Evolutionary conservation across 2,888 invertebrate genomes (phyloP), one percentile per base, ranked within the genome.

Genomic region (Agriopis aurantiaria): DNA sequence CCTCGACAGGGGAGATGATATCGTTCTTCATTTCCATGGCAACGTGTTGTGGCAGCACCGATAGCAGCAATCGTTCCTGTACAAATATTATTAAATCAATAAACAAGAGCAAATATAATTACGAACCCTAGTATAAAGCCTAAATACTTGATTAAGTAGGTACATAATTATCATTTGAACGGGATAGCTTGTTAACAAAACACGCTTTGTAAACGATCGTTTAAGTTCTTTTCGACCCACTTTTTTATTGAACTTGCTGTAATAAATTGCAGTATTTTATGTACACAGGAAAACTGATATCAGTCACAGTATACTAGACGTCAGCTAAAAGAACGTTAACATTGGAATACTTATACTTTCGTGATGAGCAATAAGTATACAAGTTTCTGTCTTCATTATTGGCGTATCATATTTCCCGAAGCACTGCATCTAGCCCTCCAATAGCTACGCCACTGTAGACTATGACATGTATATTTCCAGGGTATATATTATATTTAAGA

Each of bases 11-110:
- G 63, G 97, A 97, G 83, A 98, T 96, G 79, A 98, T 97, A 91
- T 98, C 98, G 88, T 97, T 97, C 93, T 98, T 98, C 98, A 98
- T 98, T 92, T 98, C 98, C 97, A 98, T 97, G 77, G 98, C 98
- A 80, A 96, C 96, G 91, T 98, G 98, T 89, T 98, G 97, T 9
- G 98, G 98, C 83, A 98, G 95, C 77, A 98, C 98, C 53, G 98
- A 98, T 76, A 98, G 93, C 83, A 98, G 93, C 80, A 98, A 94
- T 78, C 98, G 95, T 92, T 98, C 98, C 97, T 97, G 93, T 62
- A 71, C 41, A 66, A 62, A 61, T 33, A 59, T 63, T 71, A 71
- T 69, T 71, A 65, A 57, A 74, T 72, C 68, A 70, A 75, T 69
- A 70, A 62, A 57, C 56, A 61, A 60, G 46, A 58, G 11, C 12